Percentiles rank a stretch among this genome's conserved stretches.
Conservation (phyloP, 2,797 vertebrate genomes). For the Sphenodon punctatus region DNA sequence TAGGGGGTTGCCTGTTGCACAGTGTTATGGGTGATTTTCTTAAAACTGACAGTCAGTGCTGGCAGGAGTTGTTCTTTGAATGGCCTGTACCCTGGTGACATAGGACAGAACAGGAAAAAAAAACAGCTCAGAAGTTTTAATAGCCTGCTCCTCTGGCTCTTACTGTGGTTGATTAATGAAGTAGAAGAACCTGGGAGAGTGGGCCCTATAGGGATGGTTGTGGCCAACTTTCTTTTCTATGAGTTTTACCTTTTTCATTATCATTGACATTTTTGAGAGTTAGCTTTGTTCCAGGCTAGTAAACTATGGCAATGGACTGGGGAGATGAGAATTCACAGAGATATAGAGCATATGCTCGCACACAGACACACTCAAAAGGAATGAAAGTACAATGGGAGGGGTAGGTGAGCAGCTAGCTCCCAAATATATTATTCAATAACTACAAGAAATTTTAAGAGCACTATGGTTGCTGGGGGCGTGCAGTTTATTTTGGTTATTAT, state of each 20-base stretch:
- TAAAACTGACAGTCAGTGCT: rapidly evolving
- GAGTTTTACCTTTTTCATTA: neutral
- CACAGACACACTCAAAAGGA: no score
- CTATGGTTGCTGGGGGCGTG: no score
- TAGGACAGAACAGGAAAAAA: neutral
- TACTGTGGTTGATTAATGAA: neutral
- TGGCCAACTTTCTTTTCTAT: neutral
- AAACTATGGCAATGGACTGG: neutral
- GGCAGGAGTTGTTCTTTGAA: neutral
- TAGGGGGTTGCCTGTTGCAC: no score
- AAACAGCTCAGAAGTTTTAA: neutral
- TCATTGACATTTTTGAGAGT: neutral
- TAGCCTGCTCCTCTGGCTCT: neutral
- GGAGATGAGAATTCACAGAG: neutral
- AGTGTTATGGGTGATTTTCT: neutral
- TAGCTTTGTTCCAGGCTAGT: neutral
- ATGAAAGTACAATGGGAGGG: no score
- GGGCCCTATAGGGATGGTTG: neutral
- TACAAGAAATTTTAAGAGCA: no score
- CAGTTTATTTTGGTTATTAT: no score
- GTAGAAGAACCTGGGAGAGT: neutral
- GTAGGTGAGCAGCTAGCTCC: no score
- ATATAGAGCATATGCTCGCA: neutral
- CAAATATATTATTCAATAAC: no score
- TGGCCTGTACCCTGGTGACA: neutral